A percentile compares a stretch with the other conserved stretches of the same genome.
Conservation (phyloP, 2,888 invertebrate genomes). For the Pseudoips prasinana region DNA sequence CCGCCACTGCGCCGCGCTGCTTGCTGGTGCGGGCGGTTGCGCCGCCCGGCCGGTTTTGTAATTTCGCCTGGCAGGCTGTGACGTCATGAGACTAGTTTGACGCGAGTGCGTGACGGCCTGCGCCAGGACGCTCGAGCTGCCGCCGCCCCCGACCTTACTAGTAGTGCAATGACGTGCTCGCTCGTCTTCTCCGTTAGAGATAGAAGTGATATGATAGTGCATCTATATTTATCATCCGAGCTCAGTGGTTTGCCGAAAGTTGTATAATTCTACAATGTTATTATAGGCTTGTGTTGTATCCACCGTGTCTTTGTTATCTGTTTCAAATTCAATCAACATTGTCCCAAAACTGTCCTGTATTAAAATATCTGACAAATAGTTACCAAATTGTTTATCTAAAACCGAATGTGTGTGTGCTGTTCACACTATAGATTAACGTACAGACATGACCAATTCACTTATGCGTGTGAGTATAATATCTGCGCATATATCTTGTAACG, state of each 20-base stretch:
- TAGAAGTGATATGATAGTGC: constrained; percentile 35
- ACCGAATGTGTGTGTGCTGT: constrained; percentile 34
- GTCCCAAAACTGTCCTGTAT: too few relatives aligned
- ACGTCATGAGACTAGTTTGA: constrained; percentile 80
- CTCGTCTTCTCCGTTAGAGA: constrained; percentile 46
- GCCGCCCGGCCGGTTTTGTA: constrained; percentile 77
- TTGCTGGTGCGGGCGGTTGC: constrained; percentile 57
- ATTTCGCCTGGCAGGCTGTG: constrained; percentile 76
- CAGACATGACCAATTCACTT: constrained; percentile 35
- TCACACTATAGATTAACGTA: constrained; percentile 29
- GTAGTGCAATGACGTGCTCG: constrained; percentile 74
- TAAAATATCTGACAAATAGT: constrained; percentile 5
- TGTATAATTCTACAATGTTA: constrained; percentile 6
- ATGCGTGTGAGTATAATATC: constrained; percentile 59
- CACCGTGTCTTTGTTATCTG: too few relatives aligned
- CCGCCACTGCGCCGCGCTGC: constrained; percentile 73
- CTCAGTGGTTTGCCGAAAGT: constrained; percentile 17
- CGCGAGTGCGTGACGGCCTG: constrained; percentile 74
- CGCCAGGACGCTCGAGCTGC: constrained; percentile 69
- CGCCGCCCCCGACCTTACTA: constrained; percentile 72
- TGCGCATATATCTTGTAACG: constrained; percentile 56
- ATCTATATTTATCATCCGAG: constrained; percentile 11
- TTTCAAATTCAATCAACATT: too few relatives aligned
- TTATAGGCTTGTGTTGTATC: too few relatives aligned
- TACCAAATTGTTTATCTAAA: constrained; percentile 22